Evolutionary conservation across 2,888 invertebrate species (phyloP).

Genomic region (Gryllus longicercus): DNA sequence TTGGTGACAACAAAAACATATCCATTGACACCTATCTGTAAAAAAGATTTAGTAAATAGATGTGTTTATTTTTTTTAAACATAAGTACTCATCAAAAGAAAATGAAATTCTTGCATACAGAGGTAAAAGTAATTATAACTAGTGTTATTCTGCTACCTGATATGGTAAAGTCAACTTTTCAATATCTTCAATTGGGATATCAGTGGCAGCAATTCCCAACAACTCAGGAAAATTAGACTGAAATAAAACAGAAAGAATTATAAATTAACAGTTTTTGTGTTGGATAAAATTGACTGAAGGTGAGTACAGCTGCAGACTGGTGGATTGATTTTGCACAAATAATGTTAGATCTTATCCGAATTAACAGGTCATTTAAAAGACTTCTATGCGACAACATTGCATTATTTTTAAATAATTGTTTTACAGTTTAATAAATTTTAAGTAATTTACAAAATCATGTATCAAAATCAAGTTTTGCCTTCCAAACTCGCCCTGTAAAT

Average conservation of each 20-base stretch:
- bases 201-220: slow-evolving; percentile 93
- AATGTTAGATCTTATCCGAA: too few species aligned
- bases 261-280: background rate
- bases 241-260: slow-evolving; percentile 23
- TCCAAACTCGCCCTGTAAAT: too few species aligned
- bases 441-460: too few species aligned
- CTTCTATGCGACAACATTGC: too few species aligned
- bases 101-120: background rate
- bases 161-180: slow-evolving; percentile 83
- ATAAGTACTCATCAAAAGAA: background rate
- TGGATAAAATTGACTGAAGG: too few species aligned
- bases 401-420: too few species aligned
- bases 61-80: background rate
- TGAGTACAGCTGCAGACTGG: too few species aligned
- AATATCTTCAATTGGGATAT: slow-evolving; percentile 89
- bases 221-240: slow-evolving; percentile 82
- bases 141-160: slow-evolving; percentile 61
- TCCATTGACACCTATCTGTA: slow-evolving; percentile 90
- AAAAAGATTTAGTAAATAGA: slow-evolving; percentile 37
- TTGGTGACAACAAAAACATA: slow-evolving; percentile 96
- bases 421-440: too few species aligned
- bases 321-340: too few species aligned
- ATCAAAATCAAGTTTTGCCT: too few species aligned
- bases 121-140: slow-evolving; percentile 35
- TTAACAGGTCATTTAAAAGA: too few species aligned